Base-by-base conservation (phyloP, 2,888 invertebrate genomes). In the Chelonus formosanus region DNA sequence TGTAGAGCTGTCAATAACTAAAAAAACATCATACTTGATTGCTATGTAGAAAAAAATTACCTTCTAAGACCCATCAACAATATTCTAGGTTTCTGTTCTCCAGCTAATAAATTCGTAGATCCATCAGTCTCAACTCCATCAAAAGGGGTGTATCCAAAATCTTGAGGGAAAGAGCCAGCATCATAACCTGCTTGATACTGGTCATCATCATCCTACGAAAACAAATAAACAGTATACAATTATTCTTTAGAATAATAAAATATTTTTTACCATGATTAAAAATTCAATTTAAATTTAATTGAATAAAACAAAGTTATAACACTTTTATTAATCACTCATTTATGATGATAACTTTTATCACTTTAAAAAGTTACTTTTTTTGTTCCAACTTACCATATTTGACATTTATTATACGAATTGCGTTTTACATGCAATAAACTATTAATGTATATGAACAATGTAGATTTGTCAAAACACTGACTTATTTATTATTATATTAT, bases 21-120 rank as follows among this genome's bases (percentile, higher is more conserved):
- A 36, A 54, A 20, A 20, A 20, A 20, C 20, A 20, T 20, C 20
- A 20, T 20, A 20, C 1, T 20, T 20, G 20, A 20, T 20, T 20
- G 20, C 20, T 20, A 20, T 20, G 35, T 20, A 35, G n/a, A 68
- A 50, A 50, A 1, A 36, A 65, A 34, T 70, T 68, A 94, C 94
- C 95, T 92, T 83, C 97, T 88, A 10, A 97, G 87, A 3, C 98
- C 98, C 97, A 98, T 97, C 34, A 98, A 86, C 44, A 98, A 87
- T 79, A 98, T 97, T 75, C 96, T 89, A 55, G 98, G 97, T 83
- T 97, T 97, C 75, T 93, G 92, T 79, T 95, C 94, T 60, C 90
- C 90, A 5, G 83, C 78, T 31, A 84, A 71, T 32, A 84, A 78
- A 43, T 84, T 85, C 54, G 84, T 80, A 55, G 89, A 88, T 48